phyloP scores from a whole-genome alignment of 1,140 invertebrate species.

The Phenacoccus solenopsis region DNA sequence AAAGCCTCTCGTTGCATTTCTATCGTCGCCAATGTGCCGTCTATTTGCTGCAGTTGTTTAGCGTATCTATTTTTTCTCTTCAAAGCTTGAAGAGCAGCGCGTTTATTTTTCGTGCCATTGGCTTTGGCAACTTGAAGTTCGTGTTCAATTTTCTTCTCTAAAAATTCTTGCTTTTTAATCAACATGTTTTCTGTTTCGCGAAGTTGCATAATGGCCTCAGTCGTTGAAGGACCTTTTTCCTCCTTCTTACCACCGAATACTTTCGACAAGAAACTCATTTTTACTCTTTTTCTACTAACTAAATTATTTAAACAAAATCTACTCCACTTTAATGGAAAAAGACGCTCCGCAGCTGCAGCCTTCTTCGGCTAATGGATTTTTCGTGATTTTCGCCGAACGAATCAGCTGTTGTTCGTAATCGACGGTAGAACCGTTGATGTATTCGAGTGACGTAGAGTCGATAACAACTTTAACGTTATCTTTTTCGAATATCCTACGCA shows the following conservation, averaged over 20 bases:
- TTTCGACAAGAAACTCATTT: slow-evolving; percentile 79
- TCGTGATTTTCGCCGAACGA: slow-evolving; percentile 71
- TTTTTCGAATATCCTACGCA: slow-evolving; percentile 62
- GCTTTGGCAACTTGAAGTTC: slow-evolving; percentile 79
- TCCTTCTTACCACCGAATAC: slow-evolving; percentile 77
- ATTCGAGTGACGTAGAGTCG: slow-evolving; percentile 75
- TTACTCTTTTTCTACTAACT: slow-evolving; percentile 4
- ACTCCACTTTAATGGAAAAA: slow-evolving; percentile 72
- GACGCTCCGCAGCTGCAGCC: slow-evolving; percentile 97
- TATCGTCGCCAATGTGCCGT: slow-evolving; percentile 95
- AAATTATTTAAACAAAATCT: not conserved
- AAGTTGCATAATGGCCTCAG: slow-evolving; percentile 94
- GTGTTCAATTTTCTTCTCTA: slow-evolving; percentile 89
- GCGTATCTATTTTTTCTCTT: slow-evolving; percentile 97
- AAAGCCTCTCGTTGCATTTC: slow-evolving; percentile 96
- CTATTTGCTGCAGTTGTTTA: slow-evolving; percentile 94
- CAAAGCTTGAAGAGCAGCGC: slow-evolving; percentile 88
- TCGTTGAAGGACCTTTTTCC: slow-evolving; percentile 70
- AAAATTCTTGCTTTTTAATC: slow-evolving; percentile 94
- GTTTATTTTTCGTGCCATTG: slow-evolving; percentile 94
- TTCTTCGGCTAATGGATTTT: slow-evolving; percentile 93
- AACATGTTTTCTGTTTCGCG: slow-evolving; percentile 95
- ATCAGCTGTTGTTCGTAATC: slow-evolving; percentile 95
- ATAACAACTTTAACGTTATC: slow-evolving; percentile 79
- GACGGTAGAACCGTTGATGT: slow-evolving; percentile 76